phyloP scores from a whole-genome alignment of 53 echinoderm and acorn worm genomes.

The Crossaster papposus region DNA sequence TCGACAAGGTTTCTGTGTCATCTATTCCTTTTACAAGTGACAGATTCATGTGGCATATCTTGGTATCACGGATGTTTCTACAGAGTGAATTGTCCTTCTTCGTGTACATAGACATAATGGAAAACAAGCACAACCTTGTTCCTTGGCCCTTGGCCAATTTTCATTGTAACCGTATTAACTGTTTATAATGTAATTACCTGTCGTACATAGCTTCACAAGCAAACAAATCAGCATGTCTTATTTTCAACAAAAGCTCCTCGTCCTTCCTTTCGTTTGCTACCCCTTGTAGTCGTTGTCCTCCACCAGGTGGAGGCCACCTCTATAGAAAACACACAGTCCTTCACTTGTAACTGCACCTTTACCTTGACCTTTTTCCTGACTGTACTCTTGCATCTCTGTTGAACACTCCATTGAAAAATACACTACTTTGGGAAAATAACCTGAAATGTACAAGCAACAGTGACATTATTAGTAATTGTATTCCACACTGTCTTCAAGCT shows the following conservation, averaged over 20 bases:
- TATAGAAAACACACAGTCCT: slow-evolving; percentile 27
- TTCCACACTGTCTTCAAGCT: slow-evolving; percentile 4
- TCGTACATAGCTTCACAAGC: slow-evolving; percentile 37
- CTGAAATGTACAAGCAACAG: slow-evolving; percentile 21
- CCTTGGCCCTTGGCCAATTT: slow-evolving; percentile 20
- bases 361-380: slow-evolving; percentile 28
- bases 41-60: too few species aligned
- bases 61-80: too few species aligned
- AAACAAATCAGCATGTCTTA: slow-evolving; percentile 31
- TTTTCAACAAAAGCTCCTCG: slow-evolving; percentile 35
- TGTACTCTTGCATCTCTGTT: slow-evolving; percentile 23
- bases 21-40: too few species aligned
- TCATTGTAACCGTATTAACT: background rate
- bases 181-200: slow-evolving; percentile 18
- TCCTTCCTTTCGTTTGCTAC: slow-evolving; percentile 27
- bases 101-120: background rate
- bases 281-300: slow-evolving; percentile 32
- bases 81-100: too few species aligned
- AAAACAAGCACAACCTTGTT: slow-evolving; percentile 19
- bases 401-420: too few species aligned
- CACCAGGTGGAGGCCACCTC: too few species aligned
- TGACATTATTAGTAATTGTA: background rate
- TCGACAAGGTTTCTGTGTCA: background rate
- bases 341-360: slow-evolving; percentile 29
- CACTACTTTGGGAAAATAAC: slow-evolving; percentile 28